These are phyloP conservation scores for Apoda limacodes DNA, from an alignment of 2,888 invertebrate genomes.

Conservation along the genomic window DNA sequence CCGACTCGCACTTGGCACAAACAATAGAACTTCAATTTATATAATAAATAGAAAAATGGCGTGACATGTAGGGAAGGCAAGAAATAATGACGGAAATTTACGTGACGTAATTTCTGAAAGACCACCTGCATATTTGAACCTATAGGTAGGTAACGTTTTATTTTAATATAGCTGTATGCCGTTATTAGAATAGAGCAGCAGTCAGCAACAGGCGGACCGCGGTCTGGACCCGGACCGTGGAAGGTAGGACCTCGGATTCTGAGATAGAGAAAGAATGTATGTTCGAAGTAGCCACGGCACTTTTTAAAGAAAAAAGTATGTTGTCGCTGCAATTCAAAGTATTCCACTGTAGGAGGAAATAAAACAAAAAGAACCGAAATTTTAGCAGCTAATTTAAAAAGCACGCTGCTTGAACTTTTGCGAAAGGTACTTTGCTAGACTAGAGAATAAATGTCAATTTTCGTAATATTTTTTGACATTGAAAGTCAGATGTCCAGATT, in stretches of 20 bases:
- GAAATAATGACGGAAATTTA: no score
- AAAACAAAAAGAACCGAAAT: slow-evolving; percentile 24
- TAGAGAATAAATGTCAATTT: slow-evolving; percentile 24
- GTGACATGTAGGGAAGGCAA: no score
- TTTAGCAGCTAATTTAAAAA: slow-evolving; percentile 22
- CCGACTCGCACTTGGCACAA: no score
- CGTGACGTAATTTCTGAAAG: no score
- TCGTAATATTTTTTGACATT: slow-evolving; percentile 14
- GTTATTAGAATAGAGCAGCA: no score
- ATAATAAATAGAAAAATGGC: no score
- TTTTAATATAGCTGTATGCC: no score
- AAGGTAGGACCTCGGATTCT: slow-evolving; percentile 1
- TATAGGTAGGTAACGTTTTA: no score
- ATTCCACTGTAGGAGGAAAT: slow-evolving; percentile 21
- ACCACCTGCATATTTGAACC: no score
- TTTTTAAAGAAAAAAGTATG: slow-evolving; percentile 6
- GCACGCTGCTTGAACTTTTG: slow-evolving; percentile 13
- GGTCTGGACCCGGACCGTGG: not conserved
- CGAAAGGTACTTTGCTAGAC: slow-evolving; percentile 21
- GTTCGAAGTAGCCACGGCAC: slow-evolving; percentile 6
- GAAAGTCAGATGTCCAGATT: no score
- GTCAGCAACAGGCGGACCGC: not conserved
- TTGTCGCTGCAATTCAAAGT: slow-evolving; percentile 9
- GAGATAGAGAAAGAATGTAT: slow-evolving; percentile 14
- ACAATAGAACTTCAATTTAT: no score